Conservation (phyloP, 2,797 vertebrate species). For the Champsocephalus gunnari region DNA sequence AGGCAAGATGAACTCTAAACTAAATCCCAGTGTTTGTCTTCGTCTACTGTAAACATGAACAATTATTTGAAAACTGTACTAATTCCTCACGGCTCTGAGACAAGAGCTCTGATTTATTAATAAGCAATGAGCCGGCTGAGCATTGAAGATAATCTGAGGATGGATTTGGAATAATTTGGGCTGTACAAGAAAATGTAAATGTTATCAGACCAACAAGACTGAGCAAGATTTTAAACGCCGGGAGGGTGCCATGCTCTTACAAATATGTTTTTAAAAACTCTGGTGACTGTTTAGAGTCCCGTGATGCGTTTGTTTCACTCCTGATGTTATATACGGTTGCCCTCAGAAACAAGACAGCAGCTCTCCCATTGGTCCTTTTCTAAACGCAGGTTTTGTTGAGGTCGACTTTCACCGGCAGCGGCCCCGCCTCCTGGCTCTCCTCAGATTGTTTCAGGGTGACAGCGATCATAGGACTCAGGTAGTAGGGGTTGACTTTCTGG, state of each 20-base stretch:
- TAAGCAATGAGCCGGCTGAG: slow-evolving; percentile 44
- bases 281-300: slow-evolving; percentile 56
- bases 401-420: slow-evolving; percentile 94
- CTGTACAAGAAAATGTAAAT: slow-evolving; percentile 56
- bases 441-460: slow-evolving; percentile 86
- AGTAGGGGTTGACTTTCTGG: slow-evolving; percentile 84
- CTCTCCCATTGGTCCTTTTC: slow-evolving; percentile 43
- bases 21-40: slow-evolving; percentile 45
- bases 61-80: slow-evolving; percentile 43
- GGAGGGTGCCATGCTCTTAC: slow-evolving; percentile 71
- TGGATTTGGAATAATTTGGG: slow-evolving; percentile 38
- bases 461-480: slow-evolving; percentile 86
- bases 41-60: slow-evolving; percentile 48
- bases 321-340: slow-evolving; percentile 52
- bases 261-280: slow-evolving; percentile 59
- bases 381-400: slow-evolving; percentile 93
- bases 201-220: slow-evolving; percentile 42
- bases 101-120: slow-evolving; percentile 29
- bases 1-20: slow-evolving; percentile 56
- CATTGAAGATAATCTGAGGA: slow-evolving; percentile 33
- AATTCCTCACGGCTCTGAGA: slow-evolving; percentile 46
- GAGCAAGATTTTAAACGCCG: slow-evolving; percentile 51
- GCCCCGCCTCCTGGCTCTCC: slow-evolving; percentile 86
- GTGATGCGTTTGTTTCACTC: slow-evolving; percentile 47
- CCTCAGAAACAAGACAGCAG: slow-evolving; percentile 22